A percentile compares a stretch with the other conserved stretches of the same genome.
Evolutionary conservation across 2,888 invertebrate genomes (phyloP).

Genomic region (Ephialtes manifestator): DNA sequence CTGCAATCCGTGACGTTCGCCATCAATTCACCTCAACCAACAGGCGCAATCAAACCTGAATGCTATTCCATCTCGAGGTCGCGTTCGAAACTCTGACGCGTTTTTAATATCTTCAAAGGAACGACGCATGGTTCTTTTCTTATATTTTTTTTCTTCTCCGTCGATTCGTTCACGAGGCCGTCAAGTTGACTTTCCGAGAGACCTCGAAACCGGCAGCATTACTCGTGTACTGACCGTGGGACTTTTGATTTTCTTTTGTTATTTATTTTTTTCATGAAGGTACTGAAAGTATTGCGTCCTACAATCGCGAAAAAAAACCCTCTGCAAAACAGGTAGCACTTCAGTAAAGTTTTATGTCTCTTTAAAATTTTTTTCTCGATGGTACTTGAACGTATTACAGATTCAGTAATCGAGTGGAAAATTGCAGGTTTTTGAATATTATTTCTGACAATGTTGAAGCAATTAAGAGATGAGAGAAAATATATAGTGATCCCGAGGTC

Average conservation of each 20-base stretch:
- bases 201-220: conserved; percentile 43
- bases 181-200: conserved; percentile 44
- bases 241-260: conserved; percentile 5
- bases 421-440: background rate
- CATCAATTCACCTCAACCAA: conserved; percentile 4
- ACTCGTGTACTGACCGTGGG: conserved; percentile 10
- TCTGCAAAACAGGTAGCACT: background rate
- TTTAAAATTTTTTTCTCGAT: background rate
- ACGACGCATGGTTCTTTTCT: conserved; percentile 1
- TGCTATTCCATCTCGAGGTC: conserved; percentile 15
- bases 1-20: conserved; percentile 21
- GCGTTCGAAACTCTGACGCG: conserved; percentile 15
- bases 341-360: background rate
- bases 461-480: background rate
- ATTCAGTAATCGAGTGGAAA: background rate
- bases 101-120: conserved; percentile 13
- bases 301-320: background rate
- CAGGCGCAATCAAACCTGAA: conserved; percentile 20
- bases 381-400: conserved; percentile 2
- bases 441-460: background rate
- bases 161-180: conserved; percentile 54
- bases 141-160: conserved; percentile 10
- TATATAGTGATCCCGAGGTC: conserved; percentile 1
- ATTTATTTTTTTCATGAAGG: background rate
- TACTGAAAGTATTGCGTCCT: background rate